Evolutionary conservation across 2,797 vertebrate species (phyloP), one percentile per base, ranked within the genome.

Genomic region (Macrochelys suwanniensis): DNA sequence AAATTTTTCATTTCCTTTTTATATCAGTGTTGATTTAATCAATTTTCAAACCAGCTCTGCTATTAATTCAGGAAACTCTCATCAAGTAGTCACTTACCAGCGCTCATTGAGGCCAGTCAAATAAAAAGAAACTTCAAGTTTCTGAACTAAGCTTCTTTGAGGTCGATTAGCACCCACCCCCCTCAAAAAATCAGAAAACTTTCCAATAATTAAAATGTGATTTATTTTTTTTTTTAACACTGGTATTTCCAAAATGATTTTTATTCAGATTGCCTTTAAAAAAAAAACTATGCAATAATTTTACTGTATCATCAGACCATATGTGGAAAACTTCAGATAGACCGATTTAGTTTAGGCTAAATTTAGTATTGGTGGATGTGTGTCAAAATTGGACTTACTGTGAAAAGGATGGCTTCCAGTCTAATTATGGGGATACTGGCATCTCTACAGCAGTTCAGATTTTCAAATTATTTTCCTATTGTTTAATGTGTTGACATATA

Each of bases 401-500:
- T 59, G 10, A 82, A 53, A 4, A 51, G 79, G 25, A 77, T 77
- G 45, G 26, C 28, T 16, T 47, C 74, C 13, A 47, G 8, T 53
- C 19, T 78, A 61, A 33, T 71, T 23, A 0, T 0, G 1, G 61
- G 68, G 37, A 61, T 79, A 51, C 2, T 11, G 56, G 6, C 8
- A 81, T n/a, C 17, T 56, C 59, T 10, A 0, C 49, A 12, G 26
- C 68, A 79, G 47, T n/a, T 80, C 42, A 47, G 82, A 21, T 33
- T 93, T 94, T 82, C 57, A 80, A 1, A 47, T 0, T 80, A 5
- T 10, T 85, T 83, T 71, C n/a, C 86, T 7, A 26, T 19, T 17
- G 89, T 85, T 77, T 84, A 17, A 59, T 19, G 33, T 47, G 5
- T 56, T 96, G 19, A 61, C 90, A 97, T 95, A 50, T 1, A 0